Base-by-base conservation (phyloP, 2,113 vertebrate genomes). In the Heptranchias perlo region DNA sequence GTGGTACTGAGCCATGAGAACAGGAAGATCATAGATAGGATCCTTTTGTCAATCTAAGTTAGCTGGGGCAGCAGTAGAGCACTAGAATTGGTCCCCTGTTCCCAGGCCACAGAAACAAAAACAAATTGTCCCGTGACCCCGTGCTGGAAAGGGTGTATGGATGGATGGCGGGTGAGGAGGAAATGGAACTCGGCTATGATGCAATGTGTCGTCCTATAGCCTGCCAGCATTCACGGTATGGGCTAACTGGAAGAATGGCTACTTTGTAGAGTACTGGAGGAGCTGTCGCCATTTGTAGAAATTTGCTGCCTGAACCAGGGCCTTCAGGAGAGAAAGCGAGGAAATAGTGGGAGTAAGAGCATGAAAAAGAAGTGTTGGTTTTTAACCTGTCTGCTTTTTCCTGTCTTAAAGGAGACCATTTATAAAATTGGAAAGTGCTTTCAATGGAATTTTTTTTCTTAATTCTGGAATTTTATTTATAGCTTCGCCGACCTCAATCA, bases 401-500 rank as follows among this genome's bases (percentile, higher is more conserved):
- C 0, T 44, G 31, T 62, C 4, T 52, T 91, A 91, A 28, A 58
- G 13, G 52, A 16, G 25, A 62, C 47, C 6, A 25, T 49, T 73
- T 67, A 35, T 69, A 35, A 69, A 31, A 69, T 35, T 62, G 1
- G 18, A 47, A 94, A 2, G 6, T 1, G 65, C 44, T 65, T 49
- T 64, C 4, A 91, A 91, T 58, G 13, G 25, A 16, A 69, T 14
- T 5, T 47, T 54, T 67, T 64, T 44, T 0, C 44, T 21, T 1
- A 39, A 35, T 96, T 89, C 44, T 0, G 0, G 13, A 0, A 6
- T 31, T 96, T 96, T 82, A 39, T 44, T 76, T 76, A 28, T 97
- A 99, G 99, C 99, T 96, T 99, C 99, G 8, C 99, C 98, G 0
- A 98, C 99, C 25, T 99, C 99, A 96, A 99, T 99, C 97, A 99